Percentiles rank a stretch among this genome's conserved stretches.
Conservation (phyloP, 53 echinoderm and acorn worm species). For the Stichopus horrens region DNA sequence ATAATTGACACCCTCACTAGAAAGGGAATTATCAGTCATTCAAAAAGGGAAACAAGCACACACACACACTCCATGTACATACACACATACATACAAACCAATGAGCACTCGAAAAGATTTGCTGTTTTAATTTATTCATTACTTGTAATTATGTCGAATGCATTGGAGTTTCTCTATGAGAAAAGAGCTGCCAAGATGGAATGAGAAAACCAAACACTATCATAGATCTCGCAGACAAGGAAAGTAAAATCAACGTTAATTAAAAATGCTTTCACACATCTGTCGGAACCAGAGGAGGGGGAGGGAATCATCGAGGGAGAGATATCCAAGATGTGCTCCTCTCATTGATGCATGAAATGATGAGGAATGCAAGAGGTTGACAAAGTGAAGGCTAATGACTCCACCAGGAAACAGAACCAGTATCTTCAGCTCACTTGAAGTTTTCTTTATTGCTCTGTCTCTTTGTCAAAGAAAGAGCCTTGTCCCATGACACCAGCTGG, state of each 20-base stretch:
- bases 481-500: constrained; percentile 15
- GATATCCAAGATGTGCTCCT: constrained; percentile 12
- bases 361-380: constrained; percentile 4
- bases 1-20: too few species aligned
- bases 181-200: too few species aligned
- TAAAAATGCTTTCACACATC: constrained; percentile 28
- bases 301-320: not conserved
- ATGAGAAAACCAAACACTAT: too few species aligned
- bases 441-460: not conserved
- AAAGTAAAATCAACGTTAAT: constrained; percentile 1
- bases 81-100: too few species aligned
- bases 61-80: too few species aligned
- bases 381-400: constrained; percentile 2
- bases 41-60: too few species aligned
- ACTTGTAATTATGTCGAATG: too few species aligned
- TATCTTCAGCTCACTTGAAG: not conserved
- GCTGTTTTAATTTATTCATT: too few species aligned
- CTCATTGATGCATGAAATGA: constrained; percentile 31
- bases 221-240: not conserved
- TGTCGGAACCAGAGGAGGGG: not conserved
- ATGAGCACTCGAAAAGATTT: too few species aligned
- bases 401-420: not conserved
- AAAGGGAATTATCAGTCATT: too few species aligned
- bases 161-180: too few species aligned
- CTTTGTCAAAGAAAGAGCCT: not conserved